Percentiles rank a stretch among this genome's conserved stretches.
Conservation (phyloP, 1,140 invertebrate genomes). For the Aphis craccivora region DNA sequence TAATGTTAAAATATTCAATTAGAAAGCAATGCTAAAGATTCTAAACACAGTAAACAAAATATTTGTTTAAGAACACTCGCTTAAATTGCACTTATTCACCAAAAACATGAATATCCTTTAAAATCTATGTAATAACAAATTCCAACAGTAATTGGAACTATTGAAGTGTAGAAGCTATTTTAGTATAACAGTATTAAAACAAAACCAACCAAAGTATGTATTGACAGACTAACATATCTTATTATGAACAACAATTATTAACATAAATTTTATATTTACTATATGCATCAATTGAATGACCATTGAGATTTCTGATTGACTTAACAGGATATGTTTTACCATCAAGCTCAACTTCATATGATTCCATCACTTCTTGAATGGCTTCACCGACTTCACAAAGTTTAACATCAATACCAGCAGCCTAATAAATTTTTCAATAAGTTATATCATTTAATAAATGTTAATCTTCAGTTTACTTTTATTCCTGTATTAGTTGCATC, state of each 20-base stretch:
- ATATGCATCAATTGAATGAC: constrained; percentile 97
- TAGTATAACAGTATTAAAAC: background rate
- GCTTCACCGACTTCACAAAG: constrained; percentile 97
- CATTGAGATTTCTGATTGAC: constrained; percentile 97
- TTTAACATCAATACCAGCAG: constrained; percentile 95
- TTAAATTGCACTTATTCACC: background rate
- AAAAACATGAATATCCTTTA: background rate
- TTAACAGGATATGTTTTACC: constrained; percentile 97
- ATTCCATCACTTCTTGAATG: constrained; percentile 99
- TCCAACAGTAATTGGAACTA: background rate
- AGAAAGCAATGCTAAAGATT: background rate
- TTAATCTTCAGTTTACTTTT: constrained; percentile 67
- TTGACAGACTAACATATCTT: background rate
- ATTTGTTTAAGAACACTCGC: background rate
- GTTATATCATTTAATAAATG: background rate
- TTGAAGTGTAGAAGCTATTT: background rate
- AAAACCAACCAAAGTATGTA: background rate
- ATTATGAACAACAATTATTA: background rate
- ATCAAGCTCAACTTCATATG: constrained; percentile 97
- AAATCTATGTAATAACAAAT: background rate
- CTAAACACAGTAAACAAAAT: background rate
- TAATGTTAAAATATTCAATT: background rate
- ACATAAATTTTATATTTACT: constrained; percentile 68
- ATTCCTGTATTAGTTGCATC: constrained; percentile 99
- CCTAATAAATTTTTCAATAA: constrained; percentile 63